phyloP scores from a whole-genome alignment of 2,113 vertebrate genomes.

The Oenanthe oenanthe region DNA sequence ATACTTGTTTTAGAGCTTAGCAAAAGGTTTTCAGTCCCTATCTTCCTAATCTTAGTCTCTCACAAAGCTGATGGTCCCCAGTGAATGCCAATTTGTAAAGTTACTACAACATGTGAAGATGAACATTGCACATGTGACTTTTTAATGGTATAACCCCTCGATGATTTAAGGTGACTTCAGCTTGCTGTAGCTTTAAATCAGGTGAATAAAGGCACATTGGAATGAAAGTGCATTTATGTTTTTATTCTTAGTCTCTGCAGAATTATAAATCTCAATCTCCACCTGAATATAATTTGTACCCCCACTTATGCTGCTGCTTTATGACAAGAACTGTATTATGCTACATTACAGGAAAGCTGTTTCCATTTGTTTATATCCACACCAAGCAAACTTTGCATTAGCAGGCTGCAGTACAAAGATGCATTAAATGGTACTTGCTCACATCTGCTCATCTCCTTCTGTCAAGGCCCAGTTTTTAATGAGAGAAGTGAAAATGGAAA shows the following conservation, averaged over 20 bases:
- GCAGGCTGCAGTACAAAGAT: not conserved
- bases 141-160: not conserved
- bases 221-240: conserved; percentile 47
- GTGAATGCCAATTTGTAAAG: conserved; percentile 22
- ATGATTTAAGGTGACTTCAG: conserved; percentile 35
- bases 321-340: not conserved
- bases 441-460: not conserved
- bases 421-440: not conserved
- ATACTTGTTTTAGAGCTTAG: not conserved
- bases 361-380: not conserved
- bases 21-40: not conserved
- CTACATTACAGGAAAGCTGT: not conserved
- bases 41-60: not conserved
- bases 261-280: conserved; percentile 47
- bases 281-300: not conserved
- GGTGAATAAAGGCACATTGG: conserved; percentile 18
- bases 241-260: conserved; percentile 46
- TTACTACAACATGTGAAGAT: conserved; percentile 18
- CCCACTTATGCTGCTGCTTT: not conserved
- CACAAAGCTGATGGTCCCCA: not conserved
- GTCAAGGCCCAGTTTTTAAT: not conserved
- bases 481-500: not conserved
- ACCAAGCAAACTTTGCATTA: not conserved
- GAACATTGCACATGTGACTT: conserved; percentile 12
- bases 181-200: conserved; percentile 31